These are phyloP conservation scores for Promerops cafer DNA, from an alignment of 2,113 vertebrate genomes.

Conservation along the genomic window DNA sequence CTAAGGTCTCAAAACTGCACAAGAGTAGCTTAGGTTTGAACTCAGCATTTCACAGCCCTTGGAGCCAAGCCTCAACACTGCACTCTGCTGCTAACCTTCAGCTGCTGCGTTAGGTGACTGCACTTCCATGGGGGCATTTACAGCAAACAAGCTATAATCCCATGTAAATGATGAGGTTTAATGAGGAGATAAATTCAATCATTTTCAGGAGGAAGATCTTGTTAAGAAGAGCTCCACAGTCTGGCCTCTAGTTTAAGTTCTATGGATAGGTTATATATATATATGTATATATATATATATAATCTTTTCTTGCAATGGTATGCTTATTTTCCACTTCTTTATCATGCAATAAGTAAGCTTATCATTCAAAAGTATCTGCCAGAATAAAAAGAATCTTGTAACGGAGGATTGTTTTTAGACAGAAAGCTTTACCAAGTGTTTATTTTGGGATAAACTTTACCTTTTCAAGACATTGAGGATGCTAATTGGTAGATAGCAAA, in stretches of 20 bases:
- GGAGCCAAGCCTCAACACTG: neutral
- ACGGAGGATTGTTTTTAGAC: neutral
- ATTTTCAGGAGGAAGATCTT: neutral
- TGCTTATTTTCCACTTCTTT: neutral
- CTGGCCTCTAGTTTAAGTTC: neutral
- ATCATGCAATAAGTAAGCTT: neutral
- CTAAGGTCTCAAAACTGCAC: neutral
- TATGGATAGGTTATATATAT: neutral
- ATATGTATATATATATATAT: neutral
- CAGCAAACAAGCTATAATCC: neutral
- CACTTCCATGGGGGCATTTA: neutral
- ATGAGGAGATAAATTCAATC: neutral
- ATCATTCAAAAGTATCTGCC: neutral
- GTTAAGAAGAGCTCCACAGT: neutral
- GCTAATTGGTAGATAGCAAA: slow-evolving; percentile 96
- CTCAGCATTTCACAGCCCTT: neutral
- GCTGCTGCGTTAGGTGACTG: neutral
- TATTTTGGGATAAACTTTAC: slow-evolving; percentile 66
- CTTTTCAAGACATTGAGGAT: slow-evolving; percentile 96
- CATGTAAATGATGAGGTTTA: neutral
- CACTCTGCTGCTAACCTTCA: neutral
- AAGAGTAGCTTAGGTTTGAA: neutral
- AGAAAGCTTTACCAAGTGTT: neutral
- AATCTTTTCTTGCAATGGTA: neutral
- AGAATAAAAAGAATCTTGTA: neutral